Percentiles rank a stretch among this genome's conserved stretches.
Conservation (phyloP, 2,113 vertebrate species). For the Neogale vison region DNA sequence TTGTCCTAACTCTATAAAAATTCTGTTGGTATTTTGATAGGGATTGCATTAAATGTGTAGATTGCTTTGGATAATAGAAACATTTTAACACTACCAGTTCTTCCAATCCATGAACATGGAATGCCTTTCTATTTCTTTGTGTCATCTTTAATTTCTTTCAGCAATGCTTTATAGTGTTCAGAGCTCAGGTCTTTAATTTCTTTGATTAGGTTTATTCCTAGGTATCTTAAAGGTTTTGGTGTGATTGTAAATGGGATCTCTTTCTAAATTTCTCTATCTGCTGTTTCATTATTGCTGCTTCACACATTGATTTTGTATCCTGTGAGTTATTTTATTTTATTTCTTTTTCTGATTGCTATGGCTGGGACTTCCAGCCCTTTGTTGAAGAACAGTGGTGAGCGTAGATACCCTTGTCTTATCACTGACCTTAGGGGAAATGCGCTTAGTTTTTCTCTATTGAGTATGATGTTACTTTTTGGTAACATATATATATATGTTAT, state of each 20-base stretch:
- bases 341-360: not conserved
- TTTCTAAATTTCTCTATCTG: not conserved
- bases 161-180: not conserved
- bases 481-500: too few relatives aligned
- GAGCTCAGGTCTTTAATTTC: not conserved
- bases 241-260: not conserved
- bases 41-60: not conserved
- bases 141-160: not conserved
- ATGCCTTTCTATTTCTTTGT: not conserved
- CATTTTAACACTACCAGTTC: too few relatives aligned
- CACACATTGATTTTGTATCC: not conserved
- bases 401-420: not conserved
- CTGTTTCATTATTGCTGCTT: not conserved
- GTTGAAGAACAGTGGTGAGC: not conserved
- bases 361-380: not conserved
- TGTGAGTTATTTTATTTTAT: not conserved
- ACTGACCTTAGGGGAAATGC: not conserved
- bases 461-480: not conserved
- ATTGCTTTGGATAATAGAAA: not conserved
- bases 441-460: not conserved
- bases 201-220: not conserved
- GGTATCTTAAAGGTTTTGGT: not conserved
- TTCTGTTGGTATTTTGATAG: not conserved
- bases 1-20: not conserved
- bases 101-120: not conserved